Evolutionary conservation across 2,113 vertebrate species (phyloP).

Genomic region (Nicator chloris): DNA sequence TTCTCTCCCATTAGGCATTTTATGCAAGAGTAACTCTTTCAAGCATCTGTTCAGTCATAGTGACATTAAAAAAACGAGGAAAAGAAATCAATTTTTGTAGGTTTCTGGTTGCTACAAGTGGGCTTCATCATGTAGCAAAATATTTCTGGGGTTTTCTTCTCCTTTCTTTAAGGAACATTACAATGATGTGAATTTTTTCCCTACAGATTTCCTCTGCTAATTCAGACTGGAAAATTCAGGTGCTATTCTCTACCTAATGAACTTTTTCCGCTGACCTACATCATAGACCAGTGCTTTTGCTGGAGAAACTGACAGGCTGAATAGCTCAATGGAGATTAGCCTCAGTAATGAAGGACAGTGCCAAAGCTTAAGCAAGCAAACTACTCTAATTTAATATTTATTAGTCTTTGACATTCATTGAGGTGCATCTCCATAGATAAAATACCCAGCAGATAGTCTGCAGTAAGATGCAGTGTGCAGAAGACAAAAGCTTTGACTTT

Average conservation of each 20-base stretch:
- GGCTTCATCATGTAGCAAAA: neutral
- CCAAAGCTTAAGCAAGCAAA: conserved; percentile 8
- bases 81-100: neutral
- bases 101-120: neutral
- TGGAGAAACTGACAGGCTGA: neutral
- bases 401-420: neutral
- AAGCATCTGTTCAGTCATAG: neutral
- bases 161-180: neutral
- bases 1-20: neutral
- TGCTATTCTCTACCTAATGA: neutral
- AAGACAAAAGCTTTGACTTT: neutral
- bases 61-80: neutral
- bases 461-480: neutral
- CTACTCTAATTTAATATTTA: conserved; percentile 20
- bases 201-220: neutral
- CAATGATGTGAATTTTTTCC: neutral
- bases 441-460: neutral
- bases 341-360: neutral
- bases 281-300: neutral
- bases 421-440: neutral
- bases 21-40: neutral
- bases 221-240: neutral
- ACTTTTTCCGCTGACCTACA: neutral
- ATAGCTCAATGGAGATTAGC: neutral
- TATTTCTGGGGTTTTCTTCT: neutral